phyloP scores from a whole-genome alignment of 2,888 invertebrate genomes.

The Archaeoteleia sp. region DNA sequence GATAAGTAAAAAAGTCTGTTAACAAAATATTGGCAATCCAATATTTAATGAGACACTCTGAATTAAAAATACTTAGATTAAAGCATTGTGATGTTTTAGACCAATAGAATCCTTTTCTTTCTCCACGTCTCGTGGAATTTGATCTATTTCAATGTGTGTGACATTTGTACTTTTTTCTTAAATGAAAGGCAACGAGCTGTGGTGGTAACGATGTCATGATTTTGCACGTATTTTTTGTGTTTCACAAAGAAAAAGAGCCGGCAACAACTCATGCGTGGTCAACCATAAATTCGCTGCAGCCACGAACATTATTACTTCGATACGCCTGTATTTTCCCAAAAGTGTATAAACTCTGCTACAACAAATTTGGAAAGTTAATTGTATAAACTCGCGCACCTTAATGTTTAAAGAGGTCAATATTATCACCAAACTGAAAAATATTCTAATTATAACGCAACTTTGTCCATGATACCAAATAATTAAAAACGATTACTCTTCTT shows the following conservation, averaged over 20 bases:
- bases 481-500: too few species aligned
- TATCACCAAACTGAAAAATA: too few species aligned
- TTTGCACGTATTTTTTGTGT: conserved; percentile 40
- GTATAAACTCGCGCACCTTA: conserved; percentile 1
- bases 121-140: neutral
- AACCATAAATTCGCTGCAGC: conserved; percentile 66
- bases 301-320: conserved; percentile 66
- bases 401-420: too few species aligned
- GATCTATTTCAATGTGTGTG: conserved; percentile 13
- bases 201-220: conserved; percentile 44
- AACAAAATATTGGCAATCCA: too few species aligned
- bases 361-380: conserved; percentile 29
- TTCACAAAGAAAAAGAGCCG: conserved; percentile 59
- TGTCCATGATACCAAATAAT: too few species aligned
- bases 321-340: conserved; percentile 58
- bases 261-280: conserved; percentile 69
- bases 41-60: too few species aligned
- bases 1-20: too few species aligned
- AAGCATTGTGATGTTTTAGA: neutral
- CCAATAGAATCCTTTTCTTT: too few species aligned
- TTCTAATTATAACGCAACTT: too few species aligned
- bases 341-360: conserved; percentile 24
- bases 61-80: neutral
- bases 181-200: conserved; percentile 26
- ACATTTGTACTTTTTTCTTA: conserved; percentile 15